Conservation (phyloP, 2,888 invertebrate genomes). For the Stratiomys singularior region DNA sequence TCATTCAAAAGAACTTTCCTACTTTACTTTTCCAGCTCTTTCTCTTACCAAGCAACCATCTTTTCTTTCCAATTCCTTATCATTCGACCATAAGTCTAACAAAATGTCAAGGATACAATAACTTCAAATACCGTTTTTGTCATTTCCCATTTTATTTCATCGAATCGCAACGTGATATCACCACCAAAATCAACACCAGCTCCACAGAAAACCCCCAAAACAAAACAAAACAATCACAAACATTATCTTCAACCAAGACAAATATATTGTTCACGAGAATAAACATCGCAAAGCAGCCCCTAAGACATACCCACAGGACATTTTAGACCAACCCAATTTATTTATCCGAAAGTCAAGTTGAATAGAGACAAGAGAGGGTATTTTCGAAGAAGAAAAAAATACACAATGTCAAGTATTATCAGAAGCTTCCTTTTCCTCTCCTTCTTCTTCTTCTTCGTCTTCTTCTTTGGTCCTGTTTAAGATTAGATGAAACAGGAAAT, state of each 20-base stretch:
- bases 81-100: constrained; percentile 3
- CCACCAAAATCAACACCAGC: constrained; percentile 4
- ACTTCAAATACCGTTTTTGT: constrained; percentile 38
- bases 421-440: no score
- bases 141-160: constrained; percentile 45
- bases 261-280: constrained; percentile 24
- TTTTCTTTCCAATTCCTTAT: constrained; percentile 36
- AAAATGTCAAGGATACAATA: constrained; percentile 18
- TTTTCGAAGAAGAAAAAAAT: background rate
- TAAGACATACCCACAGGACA: constrained; percentile 19
- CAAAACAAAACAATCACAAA: background rate
- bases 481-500: constrained; percentile 10
- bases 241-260: background rate
- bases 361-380: background rate
- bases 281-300: background rate
- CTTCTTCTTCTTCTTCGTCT: background rate
- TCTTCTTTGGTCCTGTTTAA: background rate
- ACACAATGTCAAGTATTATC: background rate
- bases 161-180: constrained; percentile 28
- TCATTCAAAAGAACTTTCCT: background rate
- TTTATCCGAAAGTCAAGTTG: background rate
- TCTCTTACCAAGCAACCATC: constrained; percentile 4
- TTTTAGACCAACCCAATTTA: background rate
- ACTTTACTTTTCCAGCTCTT: background rate
- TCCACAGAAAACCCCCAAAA: background rate